phyloP scores from a whole-genome alignment of 2,113 vertebrate genomes.

The Phylloscopus whistleri region DNA sequence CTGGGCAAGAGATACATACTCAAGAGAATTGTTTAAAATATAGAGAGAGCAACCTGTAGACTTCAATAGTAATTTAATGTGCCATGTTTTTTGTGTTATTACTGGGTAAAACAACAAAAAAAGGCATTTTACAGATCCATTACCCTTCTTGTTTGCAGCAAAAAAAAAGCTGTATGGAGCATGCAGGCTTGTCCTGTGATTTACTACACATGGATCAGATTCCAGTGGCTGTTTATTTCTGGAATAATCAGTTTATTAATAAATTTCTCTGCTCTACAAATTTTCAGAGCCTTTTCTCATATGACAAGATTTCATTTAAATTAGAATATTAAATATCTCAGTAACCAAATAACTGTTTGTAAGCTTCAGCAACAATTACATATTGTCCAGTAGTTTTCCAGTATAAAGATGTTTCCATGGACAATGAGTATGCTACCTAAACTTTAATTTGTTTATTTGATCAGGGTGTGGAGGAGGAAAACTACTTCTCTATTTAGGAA shows the following conservation, averaged over 20 bases:
- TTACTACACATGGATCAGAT: background rate
- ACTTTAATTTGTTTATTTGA: background rate
- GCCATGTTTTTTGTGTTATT: background rate
- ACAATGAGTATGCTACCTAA: background rate
- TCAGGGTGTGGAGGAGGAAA: background rate
- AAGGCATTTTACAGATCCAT: conserved; percentile 5
- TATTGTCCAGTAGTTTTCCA: background rate
- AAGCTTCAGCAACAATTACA: background rate
- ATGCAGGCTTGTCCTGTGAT: background rate
- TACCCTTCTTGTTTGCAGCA: background rate
- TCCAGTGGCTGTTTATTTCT: background rate
- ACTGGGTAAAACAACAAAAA: background rate
- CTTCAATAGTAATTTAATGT: background rate
- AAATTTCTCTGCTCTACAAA: background rate
- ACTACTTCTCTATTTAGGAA: background rate
- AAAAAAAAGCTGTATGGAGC: background rate
- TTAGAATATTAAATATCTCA: background rate
- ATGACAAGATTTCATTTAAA: background rate
- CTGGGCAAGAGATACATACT: background rate
- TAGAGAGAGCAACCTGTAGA: background rate
- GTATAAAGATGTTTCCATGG: background rate
- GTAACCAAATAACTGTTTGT: background rate
- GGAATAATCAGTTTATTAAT: background rate
- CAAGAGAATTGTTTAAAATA: conserved; percentile 13
- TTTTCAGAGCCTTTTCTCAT: background rate